These are phyloP conservation scores for Pseudoatta argentina DNA, from an alignment of 1,140 invertebrate species.

Conservation along the genomic window DNA sequence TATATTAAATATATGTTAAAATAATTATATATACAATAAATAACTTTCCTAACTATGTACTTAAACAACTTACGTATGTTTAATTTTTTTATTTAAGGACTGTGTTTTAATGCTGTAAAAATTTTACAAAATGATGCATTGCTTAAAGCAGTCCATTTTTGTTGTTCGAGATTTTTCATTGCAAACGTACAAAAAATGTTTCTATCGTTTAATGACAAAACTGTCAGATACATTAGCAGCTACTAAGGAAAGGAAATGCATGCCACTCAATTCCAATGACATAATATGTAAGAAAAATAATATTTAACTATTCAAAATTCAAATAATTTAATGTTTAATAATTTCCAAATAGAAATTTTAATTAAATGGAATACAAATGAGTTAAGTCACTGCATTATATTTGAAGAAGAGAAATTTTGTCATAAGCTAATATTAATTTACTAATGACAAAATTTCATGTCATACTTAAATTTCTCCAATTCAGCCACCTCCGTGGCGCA, in stretches of 20 bases:
- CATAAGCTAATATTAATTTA: background rate
- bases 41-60: background rate
- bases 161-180: slow-evolving; percentile 41
- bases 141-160: slow-evolving; percentile 21
- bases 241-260: slow-evolving; percentile 45
- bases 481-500: slow-evolving; percentile 48
- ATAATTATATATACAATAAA: background rate
- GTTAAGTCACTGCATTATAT: background rate
- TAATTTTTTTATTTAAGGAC: background rate
- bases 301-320: background rate
- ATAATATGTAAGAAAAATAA: slow-evolving; percentile 57
- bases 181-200: slow-evolving; percentile 21
- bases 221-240: slow-evolving; percentile 30
- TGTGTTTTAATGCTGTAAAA: background rate
- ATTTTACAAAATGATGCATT: slow-evolving; percentile 37
- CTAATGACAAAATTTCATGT: too few relatives aligned
- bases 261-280: slow-evolving; percentile 24
- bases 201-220: slow-evolving; percentile 50
- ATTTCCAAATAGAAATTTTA: background rate
- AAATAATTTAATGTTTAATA: background rate
- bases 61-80: background rate
- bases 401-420: background rate
- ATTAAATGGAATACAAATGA: background rate
- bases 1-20: background rate
- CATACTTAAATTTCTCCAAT: background rate